Base-by-base conservation (phyloP, 2,888 invertebrate species). In the Lapara coniferarum region DNA sequence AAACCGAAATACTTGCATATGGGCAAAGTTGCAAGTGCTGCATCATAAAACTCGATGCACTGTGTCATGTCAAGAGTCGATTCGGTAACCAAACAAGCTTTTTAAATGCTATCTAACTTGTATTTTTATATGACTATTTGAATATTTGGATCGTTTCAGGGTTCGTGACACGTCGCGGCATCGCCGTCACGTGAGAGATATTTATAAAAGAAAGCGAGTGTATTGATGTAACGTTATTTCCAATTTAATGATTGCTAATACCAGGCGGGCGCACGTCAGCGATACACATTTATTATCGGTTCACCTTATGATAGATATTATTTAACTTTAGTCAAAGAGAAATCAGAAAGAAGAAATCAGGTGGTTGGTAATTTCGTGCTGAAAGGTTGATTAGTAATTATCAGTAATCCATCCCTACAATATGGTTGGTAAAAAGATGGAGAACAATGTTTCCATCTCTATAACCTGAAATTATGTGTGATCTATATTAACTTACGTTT, bases 171-270 rank as follows among this genome's bases (percentile, higher is more conserved):
- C 93, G 91, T 88, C 89, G 80, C 87, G 93, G 93, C 92, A 92
- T 92, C 87, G 88, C 82, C 79, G 89, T 93, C 93, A 93, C 93
- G 93, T 93, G 92, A 92, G 87, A 91, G 89, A 90, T 92, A 93
- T 93, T 93, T 93, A 93, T 93, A 93, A 93, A 92, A 93, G 92
- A 91, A 92, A 88, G 90, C 85, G 89, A 86, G 90, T 88, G 90
- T 91, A 92, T 93, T 86, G 89, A 92, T 91, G 89, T 85, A 90
- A 90, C 92, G 91, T 89, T 91, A 92, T 93, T 92, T 92, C 92
- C 93, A 92, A 93, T 93, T 93, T 93, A 93, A 93, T 93, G 92
- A 92, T 92, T 90, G 90, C 91, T 93, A 93, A 93, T 93, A 91
- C 84, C 85, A 87, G 89, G 89, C 88, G 90, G 89, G 84, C 87